These are phyloP conservation scores for Alligator mississippiensis DNA, from an alignment of 2,113 vertebrate genomes.

Conservation along the genomic window DNA sequence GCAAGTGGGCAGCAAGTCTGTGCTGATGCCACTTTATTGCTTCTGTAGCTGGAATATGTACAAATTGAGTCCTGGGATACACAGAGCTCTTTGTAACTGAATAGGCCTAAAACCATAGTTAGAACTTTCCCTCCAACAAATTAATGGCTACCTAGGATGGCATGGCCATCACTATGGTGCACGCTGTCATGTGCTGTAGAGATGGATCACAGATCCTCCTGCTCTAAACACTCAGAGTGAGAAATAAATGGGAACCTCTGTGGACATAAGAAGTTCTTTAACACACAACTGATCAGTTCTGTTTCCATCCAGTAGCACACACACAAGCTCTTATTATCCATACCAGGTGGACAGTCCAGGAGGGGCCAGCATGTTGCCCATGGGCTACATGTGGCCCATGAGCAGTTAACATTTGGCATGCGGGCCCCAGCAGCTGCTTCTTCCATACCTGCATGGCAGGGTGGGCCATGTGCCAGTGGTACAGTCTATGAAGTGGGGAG, in stretches of 20 bases:
- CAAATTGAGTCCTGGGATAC: background rate
- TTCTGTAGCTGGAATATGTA: background rate
- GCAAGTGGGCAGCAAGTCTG: background rate
- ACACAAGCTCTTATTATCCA: background rate
- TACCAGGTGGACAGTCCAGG: too few relatives aligned
- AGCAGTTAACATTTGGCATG: too few relatives aligned
- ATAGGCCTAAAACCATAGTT: too few relatives aligned
- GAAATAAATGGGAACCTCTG: fast-evolving
- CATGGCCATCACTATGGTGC: background rate
- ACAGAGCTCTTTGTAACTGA: background rate
- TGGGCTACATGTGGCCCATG: too few relatives aligned
- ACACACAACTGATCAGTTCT: background rate
- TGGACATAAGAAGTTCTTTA: background rate
- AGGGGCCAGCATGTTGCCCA: too few relatives aligned
- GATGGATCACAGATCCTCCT: background rate
- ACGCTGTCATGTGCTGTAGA: background rate
- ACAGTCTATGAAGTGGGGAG: too few relatives aligned
- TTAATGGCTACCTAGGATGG: background rate
- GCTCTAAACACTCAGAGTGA: background rate
- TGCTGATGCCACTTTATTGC: background rate
- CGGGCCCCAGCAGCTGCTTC: too few relatives aligned
- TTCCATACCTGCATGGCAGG: too few relatives aligned
- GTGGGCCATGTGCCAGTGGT: too few relatives aligned
- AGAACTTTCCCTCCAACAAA: background rate
- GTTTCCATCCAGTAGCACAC: background rate